These are phyloP conservation scores for Platysteira castanea DNA, from an alignment of 2,113 vertebrate species.

Conservation along the genomic window DNA sequence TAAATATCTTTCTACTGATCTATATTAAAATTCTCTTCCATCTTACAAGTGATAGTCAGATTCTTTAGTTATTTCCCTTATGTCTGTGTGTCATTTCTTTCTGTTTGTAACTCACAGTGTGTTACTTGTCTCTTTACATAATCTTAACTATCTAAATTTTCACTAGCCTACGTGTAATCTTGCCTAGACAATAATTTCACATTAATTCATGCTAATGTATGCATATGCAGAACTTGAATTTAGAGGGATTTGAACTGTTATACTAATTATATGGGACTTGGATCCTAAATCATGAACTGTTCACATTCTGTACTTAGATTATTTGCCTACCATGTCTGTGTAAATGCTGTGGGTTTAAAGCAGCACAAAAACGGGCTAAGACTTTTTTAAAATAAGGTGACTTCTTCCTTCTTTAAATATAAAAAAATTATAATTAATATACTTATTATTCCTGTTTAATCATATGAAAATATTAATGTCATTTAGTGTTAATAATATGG, in stretches of 20 bases:
- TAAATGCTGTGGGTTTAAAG: neutral
- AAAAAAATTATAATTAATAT: neutral
- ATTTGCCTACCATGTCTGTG: neutral
- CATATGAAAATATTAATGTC: neutral
- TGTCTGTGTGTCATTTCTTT: neutral
- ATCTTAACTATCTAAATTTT: neutral
- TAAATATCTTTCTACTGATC: neutral
- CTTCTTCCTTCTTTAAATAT: neutral
- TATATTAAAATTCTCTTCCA: neutral
- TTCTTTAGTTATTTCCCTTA: neutral
- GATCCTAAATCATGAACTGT: constrained; percentile 20
- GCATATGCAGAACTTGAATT: constrained; percentile 30
- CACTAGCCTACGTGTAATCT: neutral
- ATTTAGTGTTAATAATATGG: neutral
- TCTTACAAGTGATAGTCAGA: neutral
- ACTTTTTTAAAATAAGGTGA: neutral
- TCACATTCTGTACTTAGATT: constrained; percentile 7
- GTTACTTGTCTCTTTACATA: neutral
- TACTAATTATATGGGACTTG: constrained; percentile 30
- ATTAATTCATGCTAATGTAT: constrained; percentile 48
- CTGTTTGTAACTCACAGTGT: neutral
- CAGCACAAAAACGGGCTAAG: neutral
- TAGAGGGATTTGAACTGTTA: constrained; percentile 36
- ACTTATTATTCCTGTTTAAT: neutral
- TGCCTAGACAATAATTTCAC: neutral